phyloP scores from a whole-genome alignment of 2,888 invertebrate genomes.

The Conus canariensis region DNA sequence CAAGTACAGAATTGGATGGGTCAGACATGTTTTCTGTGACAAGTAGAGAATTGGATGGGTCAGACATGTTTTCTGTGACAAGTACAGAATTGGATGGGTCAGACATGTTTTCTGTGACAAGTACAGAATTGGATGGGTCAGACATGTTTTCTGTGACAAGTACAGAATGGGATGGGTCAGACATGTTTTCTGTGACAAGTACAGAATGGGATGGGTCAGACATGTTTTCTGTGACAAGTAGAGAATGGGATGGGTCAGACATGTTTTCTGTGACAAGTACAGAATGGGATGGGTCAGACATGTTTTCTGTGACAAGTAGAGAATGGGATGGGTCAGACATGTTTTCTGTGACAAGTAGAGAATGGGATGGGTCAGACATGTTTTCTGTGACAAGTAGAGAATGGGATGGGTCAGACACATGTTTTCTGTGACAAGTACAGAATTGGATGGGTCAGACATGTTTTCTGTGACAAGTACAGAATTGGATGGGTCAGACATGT shows the following conservation, averaged over 20 bases:
- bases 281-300: neutral
- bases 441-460: neutral
- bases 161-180: no score
- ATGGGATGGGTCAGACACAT: no score
- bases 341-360: neutral
- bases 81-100: no score
- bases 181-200: neutral
- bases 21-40: neutral
- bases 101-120: neutral
- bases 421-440: neutral
- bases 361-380: neutral
- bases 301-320: neutral
- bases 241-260: no score
- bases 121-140: no score
- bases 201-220: no score
- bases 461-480: neutral
- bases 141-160: neutral
- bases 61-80: neutral
- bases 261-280: neutral
- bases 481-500: neutral
- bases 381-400: no score
- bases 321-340: neutral
- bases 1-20: no score
- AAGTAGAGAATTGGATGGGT: neutral
- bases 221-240: neutral